Evolutionary conservation across 1,140 invertebrate species (phyloP).

Genomic region (Brachionus paranguensis): DNA sequence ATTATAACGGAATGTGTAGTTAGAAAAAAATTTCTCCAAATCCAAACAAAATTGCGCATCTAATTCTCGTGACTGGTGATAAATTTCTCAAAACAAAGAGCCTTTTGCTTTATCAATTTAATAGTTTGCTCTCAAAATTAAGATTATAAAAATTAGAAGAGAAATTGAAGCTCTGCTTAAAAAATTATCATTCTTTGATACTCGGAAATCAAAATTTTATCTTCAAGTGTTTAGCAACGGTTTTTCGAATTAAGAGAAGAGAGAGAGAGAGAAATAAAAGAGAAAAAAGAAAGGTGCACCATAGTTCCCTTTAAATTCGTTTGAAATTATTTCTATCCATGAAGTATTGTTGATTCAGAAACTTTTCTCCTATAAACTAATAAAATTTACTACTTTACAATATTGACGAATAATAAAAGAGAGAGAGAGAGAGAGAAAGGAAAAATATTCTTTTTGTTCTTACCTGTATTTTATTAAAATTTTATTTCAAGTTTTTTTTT

Average conservation of each 20-base stretch:
- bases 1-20: not conserved
- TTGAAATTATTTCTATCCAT: conserved; percentile 13
- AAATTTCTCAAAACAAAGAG: conserved; percentile 13
- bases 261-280: not conserved
- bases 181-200: conserved; percentile 13
- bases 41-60: not conserved
- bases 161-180: not conserved
- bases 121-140: conserved; percentile 1
- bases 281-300: not conserved
- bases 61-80: not conserved
- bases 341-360: conserved; percentile 28
- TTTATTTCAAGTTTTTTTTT: conserved; percentile 35
- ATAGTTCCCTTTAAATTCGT: not conserved
- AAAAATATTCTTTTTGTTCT: not conserved
- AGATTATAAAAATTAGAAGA: not conserved
- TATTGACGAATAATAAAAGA: conserved; percentile 19
- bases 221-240: conserved; percentile 3
- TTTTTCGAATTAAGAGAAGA: not conserved
- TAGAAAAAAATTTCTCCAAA: not conserved
- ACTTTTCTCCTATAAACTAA: conserved; percentile 11
- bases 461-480: conserved; percentile 36
- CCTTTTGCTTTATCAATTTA: not conserved
- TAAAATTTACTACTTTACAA: conserved; percentile 33
- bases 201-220: conserved; percentile 8
- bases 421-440: not conserved